phyloP scores from a whole-genome alignment of 2,797 vertebrate genomes.

The Ptychobarbus kaznakovi region DNA sequence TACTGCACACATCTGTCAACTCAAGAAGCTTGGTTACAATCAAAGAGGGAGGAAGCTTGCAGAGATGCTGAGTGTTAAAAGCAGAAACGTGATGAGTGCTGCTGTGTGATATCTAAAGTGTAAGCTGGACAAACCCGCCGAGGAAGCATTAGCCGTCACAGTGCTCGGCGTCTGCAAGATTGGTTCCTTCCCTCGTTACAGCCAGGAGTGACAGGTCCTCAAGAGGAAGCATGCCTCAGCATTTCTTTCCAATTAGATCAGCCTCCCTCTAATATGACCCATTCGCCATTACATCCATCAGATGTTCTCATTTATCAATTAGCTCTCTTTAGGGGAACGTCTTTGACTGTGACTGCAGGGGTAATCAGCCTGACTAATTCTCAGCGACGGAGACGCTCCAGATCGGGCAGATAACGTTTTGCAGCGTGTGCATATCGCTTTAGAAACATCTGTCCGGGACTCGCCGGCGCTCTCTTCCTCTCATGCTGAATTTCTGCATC shows the following conservation, averaged over 20 bases:
- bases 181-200: constrained; percentile 37
- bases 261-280: constrained; percentile 47
- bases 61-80: constrained; percentile 18
- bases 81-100: constrained; percentile 7
- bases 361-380: constrained; percentile 59
- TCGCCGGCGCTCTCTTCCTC: constrained; percentile 21
- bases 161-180: constrained; percentile 7
- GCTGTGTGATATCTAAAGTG: constrained; percentile 33
- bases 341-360: constrained; percentile 51
- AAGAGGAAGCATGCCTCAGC: constrained; percentile 37
- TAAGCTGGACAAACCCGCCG: background rate
- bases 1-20: constrained; percentile 29
- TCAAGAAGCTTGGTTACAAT: background rate
- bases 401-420: constrained; percentile 56
- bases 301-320: constrained; percentile 58
- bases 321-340: constrained; percentile 48
- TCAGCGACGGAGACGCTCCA: constrained; percentile 41
- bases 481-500: constrained; percentile 21
- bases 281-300: constrained; percentile 50
- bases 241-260: constrained; percentile 57
- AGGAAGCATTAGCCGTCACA: background rate
- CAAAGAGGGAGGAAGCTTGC: background rate
- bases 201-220: constrained; percentile 43
- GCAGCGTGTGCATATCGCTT: constrained; percentile 49
- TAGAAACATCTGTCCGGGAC: constrained; percentile 49